Conservation (phyloP, 2,113 vertebrate genomes). For the Miniopterus natalensis region DNA sequence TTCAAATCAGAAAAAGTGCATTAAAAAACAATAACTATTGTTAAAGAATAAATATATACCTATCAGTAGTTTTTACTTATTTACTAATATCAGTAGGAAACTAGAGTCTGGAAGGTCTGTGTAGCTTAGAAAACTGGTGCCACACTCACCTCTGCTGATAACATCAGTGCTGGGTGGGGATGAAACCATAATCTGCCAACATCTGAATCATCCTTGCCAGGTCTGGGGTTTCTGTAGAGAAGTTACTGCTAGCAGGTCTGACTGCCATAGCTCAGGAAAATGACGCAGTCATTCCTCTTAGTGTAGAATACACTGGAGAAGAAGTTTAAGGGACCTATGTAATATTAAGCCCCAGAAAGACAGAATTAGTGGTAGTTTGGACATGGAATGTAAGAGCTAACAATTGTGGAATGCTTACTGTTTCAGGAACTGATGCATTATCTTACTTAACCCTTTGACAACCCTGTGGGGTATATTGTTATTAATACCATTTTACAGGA, state of each 20-base stretch:
- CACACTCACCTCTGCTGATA: constrained; percentile 74
- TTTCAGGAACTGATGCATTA: constrained; percentile 50
- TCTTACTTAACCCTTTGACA: constrained; percentile 62
- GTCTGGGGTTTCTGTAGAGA: constrained; percentile 59
- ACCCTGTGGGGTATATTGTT: background rate
- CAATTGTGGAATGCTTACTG: constrained; percentile 44
- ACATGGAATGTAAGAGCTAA: constrained; percentile 54
- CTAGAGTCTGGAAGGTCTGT: constrained; percentile 16
- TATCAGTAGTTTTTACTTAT: background rate
- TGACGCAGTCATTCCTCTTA: constrained; percentile 60
- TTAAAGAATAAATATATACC: constrained; percentile 28
- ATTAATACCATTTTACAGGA: background rate
- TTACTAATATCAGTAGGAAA: constrained; percentile 14
- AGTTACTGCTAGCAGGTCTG: constrained; percentile 59
- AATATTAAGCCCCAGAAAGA: constrained; percentile 64
- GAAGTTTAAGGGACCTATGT: constrained; percentile 57
- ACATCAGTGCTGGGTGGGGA: constrained; percentile 51
- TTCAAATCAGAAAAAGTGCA: background rate
- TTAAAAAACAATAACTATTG: background rate
- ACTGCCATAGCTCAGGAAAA: constrained; percentile 71
- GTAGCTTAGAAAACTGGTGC: constrained; percentile 27
- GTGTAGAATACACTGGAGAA: constrained; percentile 23
- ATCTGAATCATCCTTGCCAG: constrained; percentile 14
- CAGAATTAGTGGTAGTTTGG: constrained; percentile 8
- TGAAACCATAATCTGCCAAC: constrained; percentile 52